Base-by-base conservation (phyloP, 2,113 vertebrate species). In the Lycaon pictus region DNA sequence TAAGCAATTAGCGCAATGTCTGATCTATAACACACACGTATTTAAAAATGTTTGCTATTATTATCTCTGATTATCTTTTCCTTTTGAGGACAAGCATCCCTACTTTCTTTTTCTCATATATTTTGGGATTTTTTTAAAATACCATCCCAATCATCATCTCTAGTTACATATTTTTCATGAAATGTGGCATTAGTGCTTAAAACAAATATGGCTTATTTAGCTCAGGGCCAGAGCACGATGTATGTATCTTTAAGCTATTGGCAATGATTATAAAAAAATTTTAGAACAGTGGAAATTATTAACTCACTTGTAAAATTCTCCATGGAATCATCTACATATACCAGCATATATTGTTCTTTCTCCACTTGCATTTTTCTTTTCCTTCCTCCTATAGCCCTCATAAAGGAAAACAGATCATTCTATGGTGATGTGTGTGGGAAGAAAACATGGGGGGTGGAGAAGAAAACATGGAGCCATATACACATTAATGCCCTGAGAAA, bases 121-220 rank as follows among this genome's bases (percentile, higher is more conserved):
- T 86, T 96, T 89, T 53, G 22, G 7, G 15, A 95, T 88, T 94
- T 80, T 80, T 95, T 16, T 43, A 43, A 43, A 43, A 72, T 90
- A 79, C 32, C 32, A 51, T 56, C 29, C 7, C 13, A 20, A 7
- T 72, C 22, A 74, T 77, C 13, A 48, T 97, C 56, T 95, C 71
- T 83, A 81, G 51, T 63, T 60, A 74, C 27, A 80, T 10, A 53
- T 69, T 88, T 96, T 80, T 91, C 27, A 76, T 48, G 7, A 94
- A 96, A 87, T 84, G 62, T 82, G 43, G 25, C 51, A 32, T 32
- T 63, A 76, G 29, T 71, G 15, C 25, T 86, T 79, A 37, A 88
- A 92, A 85, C 19, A 95, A 62, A 58, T 53, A 3, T 2, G 60
- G 23, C 20, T 86, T 77, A 62, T 87, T 98, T 88, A 90, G 23